Evolutionary conservation across 2,113 vertebrate species (phyloP).

Genomic region (Elephantulus edwardii): DNA sequence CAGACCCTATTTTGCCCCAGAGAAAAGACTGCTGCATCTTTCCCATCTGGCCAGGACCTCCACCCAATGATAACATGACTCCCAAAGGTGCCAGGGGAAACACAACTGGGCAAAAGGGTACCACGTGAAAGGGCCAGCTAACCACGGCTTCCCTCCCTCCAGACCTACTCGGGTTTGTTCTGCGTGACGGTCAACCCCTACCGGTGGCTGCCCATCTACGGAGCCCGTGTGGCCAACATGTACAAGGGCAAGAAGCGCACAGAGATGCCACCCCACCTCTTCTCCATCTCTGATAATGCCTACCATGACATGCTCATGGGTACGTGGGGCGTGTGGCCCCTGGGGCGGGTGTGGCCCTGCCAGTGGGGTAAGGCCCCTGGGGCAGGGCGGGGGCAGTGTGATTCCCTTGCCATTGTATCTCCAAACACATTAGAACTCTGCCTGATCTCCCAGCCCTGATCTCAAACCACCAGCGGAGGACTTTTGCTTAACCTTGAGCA

Average conservation of each 20-base stretch:
- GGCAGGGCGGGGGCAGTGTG: no score
- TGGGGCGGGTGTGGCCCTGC: rapidly evolving
- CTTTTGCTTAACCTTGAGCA: not conserved
- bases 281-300: constrained; percentile 73
- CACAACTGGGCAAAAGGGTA: not conserved
- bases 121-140: not conserved
- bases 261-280: constrained; percentile 70
- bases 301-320: constrained; percentile 71
- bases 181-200: constrained; percentile 79
- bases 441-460: not conserved
- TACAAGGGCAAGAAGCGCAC: constrained; percentile 75
- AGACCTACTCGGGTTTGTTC: constrained; percentile 79
- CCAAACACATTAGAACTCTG: not conserved
- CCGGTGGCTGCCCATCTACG: constrained; percentile 75
- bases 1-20: not conserved
- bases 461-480: not conserved
- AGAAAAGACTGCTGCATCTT: not conserved
- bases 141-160: not conserved
- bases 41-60: not conserved
- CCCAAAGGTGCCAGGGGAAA: not conserved
- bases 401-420: not conserved
- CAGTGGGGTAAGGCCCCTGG: not conserved
- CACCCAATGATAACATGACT: not conserved
- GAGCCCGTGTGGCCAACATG: constrained; percentile 54
- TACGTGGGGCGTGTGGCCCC: not conserved